A percentile compares a stretch with the other conserved stretches of the same genome.
These are phyloP conservation scores for Prionace glauca DNA, from an alignment of 2,797 vertebrate species.

Conservation along the genomic window DNA sequence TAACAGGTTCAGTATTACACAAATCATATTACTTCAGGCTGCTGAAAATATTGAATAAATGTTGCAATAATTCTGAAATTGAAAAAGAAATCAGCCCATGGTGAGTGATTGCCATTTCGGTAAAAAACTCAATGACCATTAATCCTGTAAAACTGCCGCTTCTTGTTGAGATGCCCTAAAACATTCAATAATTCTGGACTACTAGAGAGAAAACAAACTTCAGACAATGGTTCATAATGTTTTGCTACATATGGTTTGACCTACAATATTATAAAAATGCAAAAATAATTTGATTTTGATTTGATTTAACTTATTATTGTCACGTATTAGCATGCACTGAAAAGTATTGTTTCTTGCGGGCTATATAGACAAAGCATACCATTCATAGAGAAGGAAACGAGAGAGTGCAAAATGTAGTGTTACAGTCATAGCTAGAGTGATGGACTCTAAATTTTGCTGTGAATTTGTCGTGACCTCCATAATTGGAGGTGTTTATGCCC, in stretches of 20 bases:
- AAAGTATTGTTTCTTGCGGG: too few relatives aligned
- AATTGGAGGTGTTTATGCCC: too few relatives aligned
- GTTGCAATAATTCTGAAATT: background rate
- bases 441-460: background rate
- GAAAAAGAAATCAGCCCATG: background rate
- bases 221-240: background rate
- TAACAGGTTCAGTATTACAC: background rate
- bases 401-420: too few relatives aligned
- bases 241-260: background rate
- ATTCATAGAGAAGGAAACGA: too few relatives aligned
- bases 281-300: too few relatives aligned
- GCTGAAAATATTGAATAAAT: background rate
- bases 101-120: background rate
- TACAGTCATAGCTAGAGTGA: too few relatives aligned
- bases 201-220: constrained; percentile 5
- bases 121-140: background rate
- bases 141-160: background rate
- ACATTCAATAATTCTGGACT: background rate
- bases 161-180: background rate
- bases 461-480: background rate
- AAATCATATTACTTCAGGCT: background rate
- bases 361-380: too few relatives aligned
- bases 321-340: too few relatives aligned
- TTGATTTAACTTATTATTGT: too few relatives aligned
- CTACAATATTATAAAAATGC: background rate